phyloP scores from a whole-genome alignment of 2,888 invertebrate species.

The Temnothorax ravouxi region DNA sequence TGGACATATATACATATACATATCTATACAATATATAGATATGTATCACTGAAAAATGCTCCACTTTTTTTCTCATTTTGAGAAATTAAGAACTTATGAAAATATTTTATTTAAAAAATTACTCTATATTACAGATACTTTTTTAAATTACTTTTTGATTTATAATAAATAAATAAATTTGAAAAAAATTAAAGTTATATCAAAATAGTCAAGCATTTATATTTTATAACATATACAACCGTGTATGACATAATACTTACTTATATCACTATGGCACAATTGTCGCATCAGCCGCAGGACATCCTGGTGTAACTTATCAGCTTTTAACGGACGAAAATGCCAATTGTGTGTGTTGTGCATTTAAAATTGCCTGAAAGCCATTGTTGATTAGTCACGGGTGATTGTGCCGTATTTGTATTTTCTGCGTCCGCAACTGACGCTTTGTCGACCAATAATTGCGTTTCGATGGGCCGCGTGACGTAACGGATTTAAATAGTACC shows the following conservation, averaged over 20 bases:
- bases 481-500: constrained; percentile 27
- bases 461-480: constrained; percentile 19
- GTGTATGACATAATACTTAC: not conserved
- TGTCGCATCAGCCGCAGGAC: not conserved
- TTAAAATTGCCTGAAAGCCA: constrained; percentile 28
- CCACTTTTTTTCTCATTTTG: not conserved
- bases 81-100: not conserved
- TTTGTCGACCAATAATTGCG: constrained; percentile 31
- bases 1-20: not conserved
- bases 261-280: not conserved
- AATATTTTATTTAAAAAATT: not conserved
- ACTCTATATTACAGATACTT: not conserved
- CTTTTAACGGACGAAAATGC: constrained; percentile 12
- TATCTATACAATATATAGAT: too few species aligned
- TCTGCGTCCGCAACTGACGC: constrained; percentile 13
- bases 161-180: not conserved
- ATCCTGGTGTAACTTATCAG: not conserved
- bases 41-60: too few species aligned
- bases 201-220: not conserved
- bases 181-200: not conserved
- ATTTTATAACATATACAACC: not conserved
- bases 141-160: not conserved
- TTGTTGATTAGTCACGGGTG: constrained; percentile 19
- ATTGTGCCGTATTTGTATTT: constrained; percentile 3
- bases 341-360: not conserved